Evolutionary conservation across 1,140 invertebrate species (phyloP).

Genomic region (Planococcus citri): DNA sequence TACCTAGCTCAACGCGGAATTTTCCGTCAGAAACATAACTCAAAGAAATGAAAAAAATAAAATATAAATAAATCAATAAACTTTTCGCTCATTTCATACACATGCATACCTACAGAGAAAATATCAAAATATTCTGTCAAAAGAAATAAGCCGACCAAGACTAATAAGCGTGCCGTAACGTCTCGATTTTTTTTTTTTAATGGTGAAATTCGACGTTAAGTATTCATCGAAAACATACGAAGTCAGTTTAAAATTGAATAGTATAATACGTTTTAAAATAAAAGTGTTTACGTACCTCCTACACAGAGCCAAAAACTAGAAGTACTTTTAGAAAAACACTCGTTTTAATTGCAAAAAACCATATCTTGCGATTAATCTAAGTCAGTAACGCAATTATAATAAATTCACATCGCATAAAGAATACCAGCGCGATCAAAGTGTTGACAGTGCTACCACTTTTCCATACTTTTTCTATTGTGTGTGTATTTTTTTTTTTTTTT

Average conservation of each 20-base stretch:
- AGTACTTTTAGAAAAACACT: constrained; percentile 9
- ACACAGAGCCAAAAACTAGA: constrained; percentile 1
- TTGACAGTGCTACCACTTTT: background rate
- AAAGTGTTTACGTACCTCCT: background rate
- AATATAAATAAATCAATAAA: too few species aligned
- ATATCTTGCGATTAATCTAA: constrained; percentile 14
- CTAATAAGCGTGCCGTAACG: too few species aligned
- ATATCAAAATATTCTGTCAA: too few species aligned
- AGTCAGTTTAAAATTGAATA: background rate
- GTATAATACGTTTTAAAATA: background rate
- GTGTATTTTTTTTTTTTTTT: background rate
- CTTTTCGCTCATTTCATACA: too few species aligned
- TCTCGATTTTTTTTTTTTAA: too few species aligned
- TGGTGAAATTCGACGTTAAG: background rate
- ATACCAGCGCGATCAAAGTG: background rate
- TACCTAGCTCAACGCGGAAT: too few species aligned
- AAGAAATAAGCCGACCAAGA: too few species aligned
- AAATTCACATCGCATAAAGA: constrained; percentile 11
- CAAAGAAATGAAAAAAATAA: too few species aligned
- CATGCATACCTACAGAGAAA: too few species aligned
- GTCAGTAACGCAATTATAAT: constrained; percentile 13
- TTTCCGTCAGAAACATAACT: too few species aligned
- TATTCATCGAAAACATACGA: background rate
- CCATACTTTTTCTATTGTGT: background rate
- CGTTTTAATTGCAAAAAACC: constrained; percentile 16